Percentiles rank a stretch among this genome's conserved stretches.
These are phyloP conservation scores for Solen grandis DNA, from an alignment of 1,140 invertebrate species.

Conservation along the genomic window DNA sequence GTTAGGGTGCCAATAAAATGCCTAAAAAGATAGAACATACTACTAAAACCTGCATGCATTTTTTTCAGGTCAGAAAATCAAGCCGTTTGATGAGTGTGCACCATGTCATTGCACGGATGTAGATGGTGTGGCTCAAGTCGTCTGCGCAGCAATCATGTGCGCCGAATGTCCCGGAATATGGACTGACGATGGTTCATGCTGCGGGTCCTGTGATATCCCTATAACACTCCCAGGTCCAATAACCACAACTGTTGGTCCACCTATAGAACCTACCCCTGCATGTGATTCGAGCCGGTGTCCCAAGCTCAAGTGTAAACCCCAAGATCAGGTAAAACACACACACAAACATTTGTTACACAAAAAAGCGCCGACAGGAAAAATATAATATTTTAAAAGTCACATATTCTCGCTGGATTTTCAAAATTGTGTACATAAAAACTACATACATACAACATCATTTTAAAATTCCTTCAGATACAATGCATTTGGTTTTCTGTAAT, in stretches of 20 bases:
- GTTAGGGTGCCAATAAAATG: too few relatives aligned
- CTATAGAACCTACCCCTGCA: neutral
- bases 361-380: too few relatives aligned
- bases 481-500: too few relatives aligned
- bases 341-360: too few relatives aligned
- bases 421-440: too few relatives aligned
- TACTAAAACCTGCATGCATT: too few relatives aligned
- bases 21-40: too few relatives aligned
- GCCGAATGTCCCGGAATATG: neutral
- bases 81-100: neutral
- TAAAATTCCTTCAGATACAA: too few relatives aligned
- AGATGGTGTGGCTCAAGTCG: neutral
- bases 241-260: neutral
- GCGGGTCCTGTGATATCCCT: neutral
- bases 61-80: neutral
- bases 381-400: too few relatives aligned
- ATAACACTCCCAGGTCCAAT: neutral
- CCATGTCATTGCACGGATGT: neutral
- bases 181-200: neutral
- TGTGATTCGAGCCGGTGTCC: neutral
- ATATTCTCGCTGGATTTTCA: too few relatives aligned
- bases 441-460: too few relatives aligned
- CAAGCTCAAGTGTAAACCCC: neutral
- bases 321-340: neutral
- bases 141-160: neutral